A percentile compares a stretch with the other conserved stretches of the same genome.
phyloP scores from a whole-genome alignment of 2,888 invertebrate genomes.

The Chironomus riparius region DNA sequence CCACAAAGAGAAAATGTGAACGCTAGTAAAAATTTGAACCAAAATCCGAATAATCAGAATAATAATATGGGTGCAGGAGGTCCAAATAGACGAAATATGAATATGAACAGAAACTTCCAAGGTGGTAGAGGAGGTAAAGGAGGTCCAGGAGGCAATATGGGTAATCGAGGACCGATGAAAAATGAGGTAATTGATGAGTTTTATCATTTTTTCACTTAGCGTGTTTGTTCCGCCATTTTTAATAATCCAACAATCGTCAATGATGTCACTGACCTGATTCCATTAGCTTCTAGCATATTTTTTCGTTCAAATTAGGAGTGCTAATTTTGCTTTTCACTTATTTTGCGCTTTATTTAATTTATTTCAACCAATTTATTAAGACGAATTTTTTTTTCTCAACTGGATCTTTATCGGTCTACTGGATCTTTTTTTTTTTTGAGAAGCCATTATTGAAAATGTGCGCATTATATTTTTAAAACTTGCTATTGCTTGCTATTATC shows the following conservation, averaged over 20 bases:
- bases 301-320: no score
- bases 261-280: background rate
- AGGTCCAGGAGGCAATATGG: background rate
- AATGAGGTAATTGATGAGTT: background rate
- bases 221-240: constrained; percentile 11
- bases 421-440: background rate
- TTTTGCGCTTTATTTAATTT: background rate
- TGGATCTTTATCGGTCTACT: no score
- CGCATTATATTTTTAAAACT: no score
- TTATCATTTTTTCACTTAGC: background rate
- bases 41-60: background rate
- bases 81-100: background rate
- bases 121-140: background rate
- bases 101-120: background rate
- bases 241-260: background rate
- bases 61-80: background rate
- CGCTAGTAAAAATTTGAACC: background rate
- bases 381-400: background rate
- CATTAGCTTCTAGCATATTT: no score
- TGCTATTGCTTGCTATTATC: no score
- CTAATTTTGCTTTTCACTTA: background rate
- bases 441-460: no score
- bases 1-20: background rate
- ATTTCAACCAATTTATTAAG: no score
- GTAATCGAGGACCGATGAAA: background rate